These are phyloP conservation scores for Philopedon plagiatum DNA, from an alignment of 2,888 invertebrate genomes.

Conservation along the genomic window DNA sequence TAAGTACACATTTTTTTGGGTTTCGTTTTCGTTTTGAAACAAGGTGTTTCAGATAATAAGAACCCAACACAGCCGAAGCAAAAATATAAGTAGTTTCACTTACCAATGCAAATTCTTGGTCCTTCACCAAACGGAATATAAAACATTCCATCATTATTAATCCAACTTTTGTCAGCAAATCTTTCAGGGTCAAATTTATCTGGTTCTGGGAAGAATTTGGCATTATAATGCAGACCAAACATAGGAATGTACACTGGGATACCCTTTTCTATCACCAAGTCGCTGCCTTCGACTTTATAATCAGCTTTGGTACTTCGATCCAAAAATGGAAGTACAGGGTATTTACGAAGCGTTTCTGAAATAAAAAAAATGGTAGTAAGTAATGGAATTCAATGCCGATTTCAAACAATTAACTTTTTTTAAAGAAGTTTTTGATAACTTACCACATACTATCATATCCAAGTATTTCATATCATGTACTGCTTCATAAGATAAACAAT, in stretches of 20 bases:
- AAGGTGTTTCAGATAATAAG: no score
- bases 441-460: constrained; percentile 56
- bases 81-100: no score
- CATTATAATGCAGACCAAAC: constrained; percentile 57
- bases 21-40: no score
- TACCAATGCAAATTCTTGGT: constrained; percentile 60
- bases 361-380: no score
- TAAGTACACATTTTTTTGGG: no score
- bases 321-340: constrained; percentile 64
- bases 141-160: constrained; percentile 51
- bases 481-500: constrained; percentile 70
- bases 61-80: no score
- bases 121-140: constrained; percentile 60
- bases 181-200: constrained; percentile 58
- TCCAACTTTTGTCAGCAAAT: constrained; percentile 55
- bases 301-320: constrained; percentile 58
- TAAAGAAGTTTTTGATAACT: no score
- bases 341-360: constrained; percentile 67
- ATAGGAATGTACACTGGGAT: constrained; percentile 60
- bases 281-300: constrained; percentile 59
- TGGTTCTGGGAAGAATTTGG: constrained; percentile 58
- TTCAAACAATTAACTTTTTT: no score
- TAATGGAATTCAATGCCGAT: no score
- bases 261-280: constrained; percentile 62
- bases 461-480: constrained; percentile 72